Evolutionary conservation across 2,888 invertebrate species (phyloP).

Genomic region (Callyntrura guangdongensis): DNA sequence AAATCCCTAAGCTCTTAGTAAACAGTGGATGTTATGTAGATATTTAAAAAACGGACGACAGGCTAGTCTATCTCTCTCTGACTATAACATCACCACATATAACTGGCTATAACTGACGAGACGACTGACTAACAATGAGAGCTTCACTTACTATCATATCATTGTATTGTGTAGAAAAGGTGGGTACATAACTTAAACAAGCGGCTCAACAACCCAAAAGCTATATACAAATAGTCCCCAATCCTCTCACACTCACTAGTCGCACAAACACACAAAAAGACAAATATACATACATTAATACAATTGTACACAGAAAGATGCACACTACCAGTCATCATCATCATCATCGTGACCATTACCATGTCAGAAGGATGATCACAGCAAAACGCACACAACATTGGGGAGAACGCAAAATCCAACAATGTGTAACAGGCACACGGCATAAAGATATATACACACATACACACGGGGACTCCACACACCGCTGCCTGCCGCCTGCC

Average conservation of each 20-base stretch:
- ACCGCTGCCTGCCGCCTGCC: too few relatives aligned
- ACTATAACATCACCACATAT: background rate
- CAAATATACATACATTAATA: background rate
- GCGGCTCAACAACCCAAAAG: conserved; percentile 41
- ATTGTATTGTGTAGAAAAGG: background rate
- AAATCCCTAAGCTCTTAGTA: conserved; percentile 49
- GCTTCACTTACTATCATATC: background rate
- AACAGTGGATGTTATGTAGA: conserved; percentile 33
- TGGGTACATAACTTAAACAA: background rate
- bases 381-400: conserved; percentile 1
- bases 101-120: too few relatives aligned
- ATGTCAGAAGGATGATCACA: background rate
- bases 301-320: too few relatives aligned
- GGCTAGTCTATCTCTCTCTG: conserved; percentile 32
- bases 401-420: background rate
- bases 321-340: too few relatives aligned
- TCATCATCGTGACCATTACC: too few relatives aligned
- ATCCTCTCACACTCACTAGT: conserved; percentile 14
- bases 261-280: background rate
- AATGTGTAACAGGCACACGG: background rate
- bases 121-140: too few relatives aligned
- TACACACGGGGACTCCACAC: background rate
- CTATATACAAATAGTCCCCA: conserved; percentile 35
- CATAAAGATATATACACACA: background rate
- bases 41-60: conserved; percentile 14